Evolutionary conservation across 2,888 invertebrate genomes (phyloP), one percentile per base, ranked within the genome.

Genomic region (Drosophila pullipes): DNA sequence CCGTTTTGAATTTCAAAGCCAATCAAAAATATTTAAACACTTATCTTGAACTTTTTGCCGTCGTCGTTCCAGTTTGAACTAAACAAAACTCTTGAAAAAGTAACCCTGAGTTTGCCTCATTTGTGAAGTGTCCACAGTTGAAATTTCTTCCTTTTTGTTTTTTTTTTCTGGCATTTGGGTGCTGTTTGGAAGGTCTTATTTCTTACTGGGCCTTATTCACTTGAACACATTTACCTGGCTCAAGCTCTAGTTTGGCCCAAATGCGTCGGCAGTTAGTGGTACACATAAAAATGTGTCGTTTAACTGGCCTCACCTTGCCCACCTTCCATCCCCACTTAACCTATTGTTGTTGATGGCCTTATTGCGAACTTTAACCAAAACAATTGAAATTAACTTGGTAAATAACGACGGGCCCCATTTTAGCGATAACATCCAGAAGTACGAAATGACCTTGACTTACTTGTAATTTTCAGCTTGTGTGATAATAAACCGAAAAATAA

Each of bases 171-270:
- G 55, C 58, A 50, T 74, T 69, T 54, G n/a, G 58, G 54, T 58
- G 50, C 69, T 76, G 28, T 44, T 70, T 75, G 65, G 71, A 76
- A 78, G 80, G 78, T 78, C 71, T 80, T 65, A 30, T 70, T n/a
- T 35, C 61, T 60, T 22, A 22, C 37, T 64, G 37, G 10, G 59
- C 25, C n/a, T 31, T 5, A 28, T 25, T 59, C n/a, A 35, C 22
- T 47, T 31, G 44, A 11, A 30, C 35, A 16, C 37, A 37, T 49
- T 49, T 54, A n/a, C 50, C 16, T 64, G 64, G 71, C 49, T 67
- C 41, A 39, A 39, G 31, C 75, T 55, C 33, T 49, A 59, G 64
- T 67, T 70, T 53, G 53, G 22, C 58, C 37, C 49, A 55, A 55
- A 55, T 74, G 69, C 33, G 76, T 60, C 69, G 69, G 53, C 69